Percentiles rank a stretch among this genome's conserved stretches.
Evolutionary conservation across 1,140 invertebrate genomes (phyloP).

Genomic region (Callitettix versicolor): DNA sequence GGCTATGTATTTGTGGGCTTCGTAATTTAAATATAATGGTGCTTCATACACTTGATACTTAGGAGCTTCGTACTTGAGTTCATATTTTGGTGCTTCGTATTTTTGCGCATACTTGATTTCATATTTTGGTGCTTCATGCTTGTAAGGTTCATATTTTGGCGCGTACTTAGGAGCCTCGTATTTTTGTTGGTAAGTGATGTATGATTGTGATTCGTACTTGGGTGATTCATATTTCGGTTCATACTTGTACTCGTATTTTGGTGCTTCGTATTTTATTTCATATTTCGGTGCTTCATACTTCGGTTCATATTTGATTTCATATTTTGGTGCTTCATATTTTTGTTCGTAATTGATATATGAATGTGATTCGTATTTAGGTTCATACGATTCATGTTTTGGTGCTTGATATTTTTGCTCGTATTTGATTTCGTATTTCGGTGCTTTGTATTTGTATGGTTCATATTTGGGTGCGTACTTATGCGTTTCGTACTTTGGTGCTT

Average conservation of each 20-base stretch:
- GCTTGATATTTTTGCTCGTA: constrained; percentile 1
- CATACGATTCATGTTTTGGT: constrained; percentile 12
- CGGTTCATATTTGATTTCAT: neutral
- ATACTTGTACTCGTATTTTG: constrained; percentile 14
- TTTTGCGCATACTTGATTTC: neutral
- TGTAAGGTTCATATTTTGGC: constrained; percentile 3
- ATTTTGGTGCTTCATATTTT: constrained; percentile 8
- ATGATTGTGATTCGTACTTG: constrained; percentile 4
- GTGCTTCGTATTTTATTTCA: constrained; percentile 11
- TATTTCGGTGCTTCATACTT: constrained; percentile 10
- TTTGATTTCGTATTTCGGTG: neutral
- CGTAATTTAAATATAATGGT: neutral
- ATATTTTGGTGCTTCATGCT: constrained; percentile 8
- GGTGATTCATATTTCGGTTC: constrained; percentile 12
- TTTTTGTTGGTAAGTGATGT: constrained; percentile 1
- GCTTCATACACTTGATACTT: constrained; percentile 9
- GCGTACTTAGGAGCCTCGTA: neutral
- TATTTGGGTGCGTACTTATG: constrained; percentile 1
- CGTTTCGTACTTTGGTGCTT: constrained; percentile 10
- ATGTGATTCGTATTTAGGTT: constrained; percentile 6
- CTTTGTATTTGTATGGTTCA: constrained; percentile 8
- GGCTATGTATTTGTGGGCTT: neutral
- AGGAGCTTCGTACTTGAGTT: constrained; percentile 7
- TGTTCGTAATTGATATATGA: neutral
- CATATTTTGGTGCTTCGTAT: constrained; percentile 9